Evolutionary conservation across 2,888 invertebrate species (phyloP), one percentile per base, ranked within the genome.

Genomic region (Liopterus haemorrhoidalis): DNA sequence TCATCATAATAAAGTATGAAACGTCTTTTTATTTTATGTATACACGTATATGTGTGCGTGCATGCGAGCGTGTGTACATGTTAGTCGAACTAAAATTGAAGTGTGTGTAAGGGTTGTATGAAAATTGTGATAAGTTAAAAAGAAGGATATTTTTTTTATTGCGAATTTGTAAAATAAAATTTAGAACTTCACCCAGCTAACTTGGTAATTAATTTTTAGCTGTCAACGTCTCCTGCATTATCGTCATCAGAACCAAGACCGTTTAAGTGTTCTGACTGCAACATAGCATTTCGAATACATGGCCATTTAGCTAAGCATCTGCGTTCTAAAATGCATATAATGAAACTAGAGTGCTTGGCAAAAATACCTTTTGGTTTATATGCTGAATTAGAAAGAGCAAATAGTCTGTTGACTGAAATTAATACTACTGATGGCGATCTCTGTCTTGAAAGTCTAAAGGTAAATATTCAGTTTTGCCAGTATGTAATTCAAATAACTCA

Each of bases 251-350:
- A 96, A 70, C 96, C 96, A 2, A 77, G 96, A 38, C 95, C 96
- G 12, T 97, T 95, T 67, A 89, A 93, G 61, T 97, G 97, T 70
- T 82, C 82, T 14, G 94, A 96, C 63, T 97, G 97, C 66, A 90
- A 89, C 63, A 89, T 93, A 55, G 95, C 94, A 5, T 97, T 99
- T 66, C 78, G 92, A 57, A 95, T 95, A 60, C 95, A 94, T 61
- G 97, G 96, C 0, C 96, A 96, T 68, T 72, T 99, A 59, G 94
- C 95, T 1, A 96, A 96, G 68, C 97, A 99, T 73, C 74, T 97
- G 49, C 81, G 96, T 44, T 93, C 93, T 52, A 94, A 94, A 72
- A 88, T 90, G 78, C 96, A 96, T 64, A 92, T 95, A 28, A 90
- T 90, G 81, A 85, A 89, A 59, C 72, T 95, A 51, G 95, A 95